Conservation (phyloP, 1,140 invertebrate species). For the Mercenaria mercenaria region DNA sequence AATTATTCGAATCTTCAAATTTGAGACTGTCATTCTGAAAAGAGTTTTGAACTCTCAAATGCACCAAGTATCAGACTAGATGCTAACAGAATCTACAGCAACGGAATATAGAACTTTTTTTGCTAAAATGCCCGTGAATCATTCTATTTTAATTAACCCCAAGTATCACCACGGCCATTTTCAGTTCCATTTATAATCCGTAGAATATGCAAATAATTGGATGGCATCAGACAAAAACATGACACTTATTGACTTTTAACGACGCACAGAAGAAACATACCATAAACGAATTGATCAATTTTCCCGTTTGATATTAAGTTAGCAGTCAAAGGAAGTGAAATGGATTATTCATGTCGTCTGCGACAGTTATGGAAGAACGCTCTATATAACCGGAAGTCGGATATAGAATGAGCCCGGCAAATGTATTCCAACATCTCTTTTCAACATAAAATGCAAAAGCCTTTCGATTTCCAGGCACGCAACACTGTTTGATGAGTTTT, state of each 20-base stretch:
- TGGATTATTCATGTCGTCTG: slow-evolving; percentile 69
- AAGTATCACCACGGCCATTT: slow-evolving; percentile 17
- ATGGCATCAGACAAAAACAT: slow-evolving; percentile 41
- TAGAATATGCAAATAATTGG: slow-evolving; percentile 57
- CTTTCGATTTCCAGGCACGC: slow-evolving; percentile 67
- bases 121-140: slow-evolving; percentile 29
- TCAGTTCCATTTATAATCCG: slow-evolving; percentile 20
- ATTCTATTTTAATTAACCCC: slow-evolving; percentile 54
- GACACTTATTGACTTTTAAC: slow-evolving; percentile 67
- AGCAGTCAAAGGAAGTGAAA: slow-evolving; percentile 66
- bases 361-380: slow-evolving; percentile 54
- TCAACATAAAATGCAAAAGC: slow-evolving; percentile 35
- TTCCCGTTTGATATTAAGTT: slow-evolving; percentile 65
- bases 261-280: slow-evolving; percentile 48
- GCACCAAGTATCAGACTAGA: too few species aligned
- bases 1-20: too few species aligned
- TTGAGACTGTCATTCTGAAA: too few species aligned
- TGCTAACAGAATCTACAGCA: too few species aligned
- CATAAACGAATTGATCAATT: slow-evolving; percentile 65
- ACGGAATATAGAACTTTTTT: too few species aligned
- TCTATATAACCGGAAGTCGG: slow-evolving; percentile 62
- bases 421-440: slow-evolving; percentile 58
- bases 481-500: slow-evolving; percentile 67
- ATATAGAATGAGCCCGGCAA: slow-evolving; percentile 60
- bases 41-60: too few species aligned